phyloP scores from a whole-genome alignment of 2,888 invertebrate species.

The Cephus runcator region DNA sequence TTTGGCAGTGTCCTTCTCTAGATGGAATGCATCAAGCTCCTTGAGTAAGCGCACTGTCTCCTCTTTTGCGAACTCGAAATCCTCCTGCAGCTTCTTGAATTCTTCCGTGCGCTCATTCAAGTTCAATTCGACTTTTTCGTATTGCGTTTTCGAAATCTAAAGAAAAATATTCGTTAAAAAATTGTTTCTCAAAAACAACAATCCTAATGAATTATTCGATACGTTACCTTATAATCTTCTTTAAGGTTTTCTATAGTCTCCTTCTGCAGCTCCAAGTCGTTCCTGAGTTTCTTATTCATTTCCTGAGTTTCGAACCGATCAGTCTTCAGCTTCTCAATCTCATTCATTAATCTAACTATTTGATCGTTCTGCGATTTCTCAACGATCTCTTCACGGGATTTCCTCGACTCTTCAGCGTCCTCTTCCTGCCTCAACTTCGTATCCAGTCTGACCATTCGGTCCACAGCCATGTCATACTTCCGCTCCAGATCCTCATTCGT shows the following conservation, averaged over 20 bases:
- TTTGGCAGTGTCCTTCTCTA: slow-evolving; percentile 45
- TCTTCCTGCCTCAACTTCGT: slow-evolving; percentile 3
- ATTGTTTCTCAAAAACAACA: background rate
- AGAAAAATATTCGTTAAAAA: slow-evolving; percentile 11
- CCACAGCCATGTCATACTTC: background rate
- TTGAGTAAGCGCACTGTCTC: slow-evolving; percentile 45
- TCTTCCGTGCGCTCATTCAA: slow-evolving; percentile 35
- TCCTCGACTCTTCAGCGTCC: background rate
- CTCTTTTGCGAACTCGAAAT: slow-evolving; percentile 39
- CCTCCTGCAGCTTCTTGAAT: slow-evolving; percentile 32
- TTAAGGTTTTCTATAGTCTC: slow-evolving; percentile 40
- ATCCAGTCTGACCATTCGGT: background rate
- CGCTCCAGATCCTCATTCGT: background rate
- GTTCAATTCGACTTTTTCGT: slow-evolving; percentile 34
- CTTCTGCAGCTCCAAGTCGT: slow-evolving; percentile 45
- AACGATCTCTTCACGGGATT: background rate
- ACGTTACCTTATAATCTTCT: slow-evolving; percentile 46
- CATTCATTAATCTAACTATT: slow-evolving; percentile 19
- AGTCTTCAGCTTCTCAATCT: slow-evolving; percentile 41
- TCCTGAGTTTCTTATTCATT: slow-evolving; percentile 41
- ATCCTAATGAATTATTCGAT: background rate
- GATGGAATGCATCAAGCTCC: slow-evolving; percentile 45
- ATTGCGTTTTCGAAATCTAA: slow-evolving; percentile 38
- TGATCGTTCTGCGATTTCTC: slow-evolving; percentile 11
- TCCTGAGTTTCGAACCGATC: slow-evolving; percentile 37